Evolutionary conservation across 2,888 invertebrate genomes (phyloP).

Genomic region (Chrysolina oricalcia): DNA sequence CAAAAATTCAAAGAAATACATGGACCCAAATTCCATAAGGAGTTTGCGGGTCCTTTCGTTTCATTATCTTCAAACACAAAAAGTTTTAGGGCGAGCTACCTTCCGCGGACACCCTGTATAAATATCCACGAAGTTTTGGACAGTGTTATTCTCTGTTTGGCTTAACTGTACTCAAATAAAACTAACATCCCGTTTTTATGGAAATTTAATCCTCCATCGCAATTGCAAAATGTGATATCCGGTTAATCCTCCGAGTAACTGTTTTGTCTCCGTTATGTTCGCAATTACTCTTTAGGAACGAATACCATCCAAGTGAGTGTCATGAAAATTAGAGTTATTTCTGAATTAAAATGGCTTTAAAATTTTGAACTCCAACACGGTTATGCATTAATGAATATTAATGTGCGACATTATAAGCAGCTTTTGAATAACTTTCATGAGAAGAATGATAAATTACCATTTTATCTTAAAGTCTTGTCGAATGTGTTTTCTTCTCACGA

Average conservation of each 20-base stretch:
- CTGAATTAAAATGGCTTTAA: background rate
- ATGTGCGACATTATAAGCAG: constrained; percentile 5
- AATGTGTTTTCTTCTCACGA: background rate
- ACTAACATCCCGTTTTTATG: background rate
- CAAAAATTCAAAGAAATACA: too few relatives aligned
- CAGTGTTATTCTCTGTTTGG: too few relatives aligned
- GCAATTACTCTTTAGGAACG: background rate
- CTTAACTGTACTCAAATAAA: too few relatives aligned
- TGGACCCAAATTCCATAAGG: too few relatives aligned
- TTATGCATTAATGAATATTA: constrained; percentile 8
- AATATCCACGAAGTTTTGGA: too few relatives aligned
- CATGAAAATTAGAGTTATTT: constrained; percentile 8
- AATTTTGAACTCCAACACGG: background rate
- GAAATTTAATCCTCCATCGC: background rate
- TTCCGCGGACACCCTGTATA: too few relatives aligned
- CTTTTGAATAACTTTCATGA: background rate
- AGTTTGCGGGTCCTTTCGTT: too few relatives aligned
- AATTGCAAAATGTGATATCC: background rate
- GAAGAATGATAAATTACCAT: background rate
- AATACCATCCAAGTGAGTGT: background rate
- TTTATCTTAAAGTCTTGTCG: background rate
- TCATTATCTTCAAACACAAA: too few relatives aligned
- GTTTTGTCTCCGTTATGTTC: background rate
- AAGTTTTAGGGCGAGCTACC: too few relatives aligned
- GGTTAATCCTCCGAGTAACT: background rate